phyloP scores from a whole-genome alignment of 2,113 vertebrate genomes.

The Urocynchramus pylzowi region DNA sequence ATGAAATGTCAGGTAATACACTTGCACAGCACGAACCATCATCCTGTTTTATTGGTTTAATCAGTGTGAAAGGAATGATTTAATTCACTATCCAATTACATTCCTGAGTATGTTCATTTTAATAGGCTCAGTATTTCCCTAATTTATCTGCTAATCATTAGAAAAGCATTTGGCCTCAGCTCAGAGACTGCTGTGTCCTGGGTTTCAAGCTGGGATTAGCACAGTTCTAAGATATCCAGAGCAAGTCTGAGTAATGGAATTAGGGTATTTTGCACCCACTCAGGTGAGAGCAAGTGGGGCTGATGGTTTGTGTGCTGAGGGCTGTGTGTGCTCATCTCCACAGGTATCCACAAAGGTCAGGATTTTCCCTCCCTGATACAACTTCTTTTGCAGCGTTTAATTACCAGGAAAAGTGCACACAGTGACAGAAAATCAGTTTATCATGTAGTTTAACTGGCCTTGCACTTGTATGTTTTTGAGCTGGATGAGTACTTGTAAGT shows the following conservation, averaged over 20 bases:
- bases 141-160: conserved; percentile 53
- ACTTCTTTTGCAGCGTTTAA: background rate
- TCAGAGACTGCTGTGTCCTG: conserved; percentile 7
- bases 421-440: background rate
- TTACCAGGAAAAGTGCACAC: background rate
- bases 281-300: background rate
- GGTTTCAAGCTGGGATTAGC: background rate
- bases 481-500: background rate
- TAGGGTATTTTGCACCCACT: background rate
- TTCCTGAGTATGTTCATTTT: conserved; percentile 4
- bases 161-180: conserved; percentile 33
- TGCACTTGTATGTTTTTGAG: background rate
- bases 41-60: background rate
- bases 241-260: background rate
- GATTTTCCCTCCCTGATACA: background rate
- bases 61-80: conserved; percentile 35
- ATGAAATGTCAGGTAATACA: background rate
- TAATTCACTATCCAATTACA: conserved; percentile 27
- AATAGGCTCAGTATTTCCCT: conserved; percentile 35
- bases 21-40: background rate
- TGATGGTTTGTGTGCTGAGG: background rate
- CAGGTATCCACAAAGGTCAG: background rate
- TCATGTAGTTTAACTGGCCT: background rate
- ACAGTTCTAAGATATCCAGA: background rate
- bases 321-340: background rate